Conservation (phyloP, 2,888 invertebrate genomes). For the Lasius platythorax region DNA sequence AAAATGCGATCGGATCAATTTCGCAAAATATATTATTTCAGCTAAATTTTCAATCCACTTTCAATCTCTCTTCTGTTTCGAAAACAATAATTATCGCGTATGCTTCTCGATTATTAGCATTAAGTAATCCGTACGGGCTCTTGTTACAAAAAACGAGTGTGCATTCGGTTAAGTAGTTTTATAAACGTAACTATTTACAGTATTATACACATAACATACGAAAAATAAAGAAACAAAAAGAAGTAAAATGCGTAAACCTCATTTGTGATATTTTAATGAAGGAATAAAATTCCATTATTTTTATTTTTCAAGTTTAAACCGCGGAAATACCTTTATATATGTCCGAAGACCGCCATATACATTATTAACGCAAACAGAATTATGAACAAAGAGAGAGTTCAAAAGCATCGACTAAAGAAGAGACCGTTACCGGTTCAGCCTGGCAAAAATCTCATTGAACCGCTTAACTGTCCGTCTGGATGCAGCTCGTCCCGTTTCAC, state of each 20-base stretch:
- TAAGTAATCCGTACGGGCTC: neutral
- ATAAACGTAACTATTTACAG: neutral
- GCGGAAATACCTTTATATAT: neutral
- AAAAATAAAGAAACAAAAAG: neutral
- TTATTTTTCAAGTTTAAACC: neutral
- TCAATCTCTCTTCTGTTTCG: neutral
- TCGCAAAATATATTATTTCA: conserved; percentile 22
- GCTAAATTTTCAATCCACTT: neutral
- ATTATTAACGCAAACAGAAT: conserved; percentile 11
- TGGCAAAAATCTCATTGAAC: conserved; percentile 51
- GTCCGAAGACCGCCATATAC: neutral
- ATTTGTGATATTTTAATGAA: neutral
- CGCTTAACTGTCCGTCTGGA: conserved; percentile 17
- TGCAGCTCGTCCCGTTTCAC: conserved; percentile 34
- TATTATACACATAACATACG: neutral
- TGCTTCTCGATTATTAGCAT: neutral
- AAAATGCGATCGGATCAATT: conserved; percentile 28
- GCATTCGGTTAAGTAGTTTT: neutral
- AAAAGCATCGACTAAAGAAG: conserved; percentile 12
- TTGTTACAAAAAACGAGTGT: neutral
- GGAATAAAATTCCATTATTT: conserved; percentile 1
- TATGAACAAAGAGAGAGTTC: conserved; percentile 16
- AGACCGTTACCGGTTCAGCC: neutral
- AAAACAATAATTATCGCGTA: neutral
- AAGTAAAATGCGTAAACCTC: neutral